Conservation (phyloP, 2,113 vertebrate genomes). For the Tretioscincus oriximinensis region DNA sequence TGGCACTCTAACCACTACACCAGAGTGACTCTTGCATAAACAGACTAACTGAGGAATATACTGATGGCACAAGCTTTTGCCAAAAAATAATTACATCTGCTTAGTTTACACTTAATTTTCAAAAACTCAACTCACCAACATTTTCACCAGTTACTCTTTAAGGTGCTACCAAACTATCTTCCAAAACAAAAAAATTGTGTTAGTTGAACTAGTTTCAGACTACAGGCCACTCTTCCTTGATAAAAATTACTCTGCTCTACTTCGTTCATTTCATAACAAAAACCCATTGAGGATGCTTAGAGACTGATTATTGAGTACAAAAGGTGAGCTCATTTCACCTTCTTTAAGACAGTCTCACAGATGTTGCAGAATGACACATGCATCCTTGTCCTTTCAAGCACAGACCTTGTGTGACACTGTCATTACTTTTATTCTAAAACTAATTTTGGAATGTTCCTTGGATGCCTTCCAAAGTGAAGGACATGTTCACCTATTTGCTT, state of each 20-base stretch:
- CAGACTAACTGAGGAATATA: too few species aligned
- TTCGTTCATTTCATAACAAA: slow-evolving; percentile 62
- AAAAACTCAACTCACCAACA: too few species aligned
- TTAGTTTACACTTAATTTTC: too few species aligned
- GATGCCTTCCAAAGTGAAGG: slow-evolving; percentile 63
- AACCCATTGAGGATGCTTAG: slow-evolving; percentile 36
- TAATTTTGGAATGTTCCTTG: slow-evolving; percentile 62
- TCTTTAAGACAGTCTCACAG: slow-evolving; percentile 51
- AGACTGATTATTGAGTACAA: slow-evolving; percentile 73
- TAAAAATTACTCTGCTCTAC: slow-evolving; percentile 54
- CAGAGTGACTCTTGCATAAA: too few species aligned
- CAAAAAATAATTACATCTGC: too few species aligned
- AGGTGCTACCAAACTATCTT: too few species aligned
- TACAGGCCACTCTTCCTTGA: slow-evolving; percentile 52
- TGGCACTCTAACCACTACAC: too few species aligned
- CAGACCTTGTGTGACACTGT: slow-evolving; percentile 60
- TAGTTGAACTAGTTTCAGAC: slow-evolving; percentile 44
- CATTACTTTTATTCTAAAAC: slow-evolving; percentile 67
- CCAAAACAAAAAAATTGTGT: not conserved
- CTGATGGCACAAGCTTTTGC: too few species aligned
- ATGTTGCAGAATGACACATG: slow-evolving; percentile 67
- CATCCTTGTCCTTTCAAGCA: slow-evolving; percentile 57
- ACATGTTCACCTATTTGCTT: slow-evolving; percentile 59
- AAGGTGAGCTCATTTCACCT: slow-evolving; percentile 63
- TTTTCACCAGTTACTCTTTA: too few species aligned